phyloP scores from a whole-genome alignment of 1,140 invertebrate species.

The Diploscapter pachys region DNA sequence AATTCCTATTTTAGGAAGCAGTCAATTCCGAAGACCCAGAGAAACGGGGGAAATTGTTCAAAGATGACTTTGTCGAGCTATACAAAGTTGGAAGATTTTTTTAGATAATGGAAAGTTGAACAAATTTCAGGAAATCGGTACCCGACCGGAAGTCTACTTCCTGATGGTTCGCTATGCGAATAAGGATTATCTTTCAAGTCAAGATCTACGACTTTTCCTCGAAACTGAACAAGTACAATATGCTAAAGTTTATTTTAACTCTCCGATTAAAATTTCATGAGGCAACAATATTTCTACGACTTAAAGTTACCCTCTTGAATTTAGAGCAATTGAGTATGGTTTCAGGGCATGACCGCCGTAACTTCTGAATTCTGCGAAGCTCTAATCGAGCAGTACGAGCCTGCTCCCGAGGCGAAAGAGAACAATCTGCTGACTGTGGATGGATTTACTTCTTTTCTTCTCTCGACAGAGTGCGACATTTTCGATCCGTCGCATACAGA shows the following conservation, averaged over 20 bases:
- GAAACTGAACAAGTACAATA: constrained; percentile 70
- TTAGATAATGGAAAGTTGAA: not conserved
- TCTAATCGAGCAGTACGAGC: constrained; percentile 67
- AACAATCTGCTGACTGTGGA: constrained; percentile 67
- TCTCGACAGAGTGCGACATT: constrained; percentile 66
- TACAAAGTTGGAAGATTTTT: constrained; percentile 62
- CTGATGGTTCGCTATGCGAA: constrained; percentile 69
- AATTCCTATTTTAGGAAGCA: constrained; percentile 31
- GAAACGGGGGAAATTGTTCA: constrained; percentile 64
- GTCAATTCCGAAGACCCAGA: constrained; percentile 58
- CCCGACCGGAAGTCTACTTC: constrained; percentile 69
- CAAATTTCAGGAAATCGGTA: constrained; percentile 62
- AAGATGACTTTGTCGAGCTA: constrained; percentile 66
- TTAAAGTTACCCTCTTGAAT: not conserved
- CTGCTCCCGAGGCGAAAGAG: constrained; percentile 64
- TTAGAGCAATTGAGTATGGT: not conserved
- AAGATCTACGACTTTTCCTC: constrained; percentile 68
- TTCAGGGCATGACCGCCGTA: constrained; percentile 62
- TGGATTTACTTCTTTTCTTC: constrained; percentile 67
- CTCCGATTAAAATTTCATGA: constrained; percentile 22
- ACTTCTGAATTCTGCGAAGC: constrained; percentile 64
- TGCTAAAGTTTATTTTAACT: not conserved
- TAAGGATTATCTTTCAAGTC: constrained; percentile 67
- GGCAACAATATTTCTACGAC: not conserved
- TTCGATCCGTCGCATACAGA: constrained; percentile 64